phyloP scores from a whole-genome alignment of 2,797 vertebrate genomes.

The Sphaeramia orbicularis region DNA sequence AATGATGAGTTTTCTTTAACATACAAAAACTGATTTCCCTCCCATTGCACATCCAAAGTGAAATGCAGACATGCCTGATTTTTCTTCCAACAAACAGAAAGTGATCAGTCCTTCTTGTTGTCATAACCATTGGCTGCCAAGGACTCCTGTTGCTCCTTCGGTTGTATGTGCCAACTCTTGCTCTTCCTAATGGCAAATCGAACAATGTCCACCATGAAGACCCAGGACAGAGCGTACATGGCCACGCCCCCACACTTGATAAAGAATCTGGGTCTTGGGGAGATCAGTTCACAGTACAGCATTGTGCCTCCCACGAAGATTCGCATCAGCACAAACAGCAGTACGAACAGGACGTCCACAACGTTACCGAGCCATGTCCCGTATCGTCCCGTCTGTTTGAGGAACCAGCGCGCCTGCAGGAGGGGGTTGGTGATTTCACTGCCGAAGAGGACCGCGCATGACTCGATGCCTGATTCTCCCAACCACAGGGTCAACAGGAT shows the following conservation, averaged over 20 bases:
- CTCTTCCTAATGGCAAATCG: slow-evolving; percentile 90
- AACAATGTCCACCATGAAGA: slow-evolving; percentile 95
- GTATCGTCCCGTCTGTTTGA: slow-evolving; percentile 91
- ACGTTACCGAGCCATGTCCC: slow-evolving; percentile 86
- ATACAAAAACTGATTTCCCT: slow-evolving; percentile 39
- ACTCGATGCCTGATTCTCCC: slow-evolving; percentile 92
- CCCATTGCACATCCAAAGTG: slow-evolving; percentile 4
- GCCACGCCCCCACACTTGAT: slow-evolving; percentile 93
- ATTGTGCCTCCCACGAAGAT: slow-evolving; percentile 94
- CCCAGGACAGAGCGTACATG: slow-evolving; percentile 94
- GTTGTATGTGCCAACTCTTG: slow-evolving; percentile 85
- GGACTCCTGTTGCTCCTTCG: slow-evolving; percentile 65
- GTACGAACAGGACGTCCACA: slow-evolving; percentile 93
- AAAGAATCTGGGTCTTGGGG: slow-evolving; percentile 90
- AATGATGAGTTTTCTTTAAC: slow-evolving; percentile 15
- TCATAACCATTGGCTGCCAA: slow-evolving; percentile 72
- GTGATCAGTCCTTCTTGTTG: slow-evolving; percentile 73
- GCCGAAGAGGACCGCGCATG: slow-evolving; percentile 95
- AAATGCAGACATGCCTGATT: slow-evolving; percentile 22
- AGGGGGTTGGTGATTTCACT: slow-evolving; percentile 97
- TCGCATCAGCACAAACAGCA: slow-evolving; percentile 92
- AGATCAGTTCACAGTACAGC: slow-evolving; percentile 94
- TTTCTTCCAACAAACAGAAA: slow-evolving; percentile 3
- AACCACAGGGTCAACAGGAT: slow-evolving; percentile 90
- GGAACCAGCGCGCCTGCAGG: slow-evolving; percentile 97